Evolutionary conservation across 2,113 vertebrate species (phyloP).

Genomic region (Speoplatyrhinus poulsoni): DNA sequence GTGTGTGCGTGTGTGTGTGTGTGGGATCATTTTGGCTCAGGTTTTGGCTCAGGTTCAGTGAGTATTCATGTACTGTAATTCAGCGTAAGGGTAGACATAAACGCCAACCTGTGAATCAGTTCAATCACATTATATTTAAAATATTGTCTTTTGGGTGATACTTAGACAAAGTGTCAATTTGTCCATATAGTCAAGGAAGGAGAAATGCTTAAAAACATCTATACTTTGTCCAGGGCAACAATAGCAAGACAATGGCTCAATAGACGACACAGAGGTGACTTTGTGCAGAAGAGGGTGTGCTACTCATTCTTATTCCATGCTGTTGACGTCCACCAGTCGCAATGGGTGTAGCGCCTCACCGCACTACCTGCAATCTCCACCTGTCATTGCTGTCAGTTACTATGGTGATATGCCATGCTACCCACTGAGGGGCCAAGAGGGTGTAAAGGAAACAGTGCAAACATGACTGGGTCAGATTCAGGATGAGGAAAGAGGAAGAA

Average conservation of each 20-base stretch:
- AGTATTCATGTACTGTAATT: not conserved
- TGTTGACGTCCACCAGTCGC: slow-evolving; percentile 57
- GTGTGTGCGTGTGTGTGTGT: not conserved
- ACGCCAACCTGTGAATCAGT: no score
- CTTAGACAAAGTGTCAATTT: slow-evolving; percentile 30
- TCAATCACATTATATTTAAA: slow-evolving; percentile 11
- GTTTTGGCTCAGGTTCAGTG: not conserved
- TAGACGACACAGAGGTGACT: slow-evolving; percentile 19
- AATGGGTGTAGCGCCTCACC: slow-evolving; percentile 62
- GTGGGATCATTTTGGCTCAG: not conserved
- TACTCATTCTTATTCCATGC: slow-evolving; percentile 59
- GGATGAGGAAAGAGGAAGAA: slow-evolving; percentile 15
- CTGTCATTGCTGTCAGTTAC: slow-evolving; percentile 80
- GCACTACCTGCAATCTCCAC: slow-evolving; percentile 73
- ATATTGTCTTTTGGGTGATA: slow-evolving; percentile 37
- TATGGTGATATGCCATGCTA: slow-evolving; percentile 75
- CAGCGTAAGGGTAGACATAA: no score
- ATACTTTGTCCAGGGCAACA: slow-evolving; percentile 37
- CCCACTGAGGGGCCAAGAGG: slow-evolving; percentile 31
- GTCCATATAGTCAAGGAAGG: slow-evolving; percentile 13
- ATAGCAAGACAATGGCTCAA: slow-evolving; percentile 35
- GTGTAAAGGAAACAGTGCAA: slow-evolving; percentile 20
- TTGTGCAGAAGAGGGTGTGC: slow-evolving; percentile 26
- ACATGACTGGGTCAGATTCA: not conserved
- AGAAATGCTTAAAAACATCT: not conserved